Percentiles rank a stretch among this genome's conserved stretches.
Evolutionary conservation across 1,140 invertebrate genomes (phyloP).

Genomic region (Drepana arcuata): DNA sequence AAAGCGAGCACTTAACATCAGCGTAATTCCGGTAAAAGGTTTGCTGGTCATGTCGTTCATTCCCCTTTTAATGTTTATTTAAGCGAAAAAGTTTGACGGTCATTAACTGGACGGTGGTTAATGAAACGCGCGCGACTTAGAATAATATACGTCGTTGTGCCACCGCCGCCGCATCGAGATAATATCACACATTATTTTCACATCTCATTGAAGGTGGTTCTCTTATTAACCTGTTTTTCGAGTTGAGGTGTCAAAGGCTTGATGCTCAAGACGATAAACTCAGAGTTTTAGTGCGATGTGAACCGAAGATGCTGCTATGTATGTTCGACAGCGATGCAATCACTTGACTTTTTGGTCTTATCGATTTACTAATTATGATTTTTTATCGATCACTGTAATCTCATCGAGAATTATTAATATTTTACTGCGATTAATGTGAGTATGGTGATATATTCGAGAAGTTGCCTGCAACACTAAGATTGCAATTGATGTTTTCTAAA

Average conservation of each 20-base stretch:
- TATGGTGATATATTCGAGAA: too few relatives aligned
- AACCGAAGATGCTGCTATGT: too few relatives aligned
- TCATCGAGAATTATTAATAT: too few relatives aligned
- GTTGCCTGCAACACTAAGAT: too few relatives aligned
- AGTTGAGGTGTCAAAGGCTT: slow-evolving; percentile 29
- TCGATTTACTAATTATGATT: slow-evolving; percentile 13
- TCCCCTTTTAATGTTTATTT: slow-evolving; percentile 60
- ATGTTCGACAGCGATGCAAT: slow-evolving; percentile 5
- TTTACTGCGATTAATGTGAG: too few relatives aligned
- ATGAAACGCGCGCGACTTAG: slow-evolving; percentile 46
- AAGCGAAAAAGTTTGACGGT: slow-evolving; percentile 53
- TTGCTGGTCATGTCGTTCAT: slow-evolving; percentile 30
- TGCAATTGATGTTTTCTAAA: too few relatives aligned
- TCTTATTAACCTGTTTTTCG: slow-evolving; percentile 37
- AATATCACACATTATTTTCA: slow-evolving; percentile 46
- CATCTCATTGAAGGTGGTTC: slow-evolving; percentile 32
- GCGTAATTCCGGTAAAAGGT: slow-evolving; percentile 59
- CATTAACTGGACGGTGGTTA: slow-evolving; percentile 40
- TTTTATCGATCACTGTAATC: slow-evolving; percentile 3
- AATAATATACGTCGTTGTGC: slow-evolving; percentile 21
- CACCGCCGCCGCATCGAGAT: slow-evolving; percentile 19
- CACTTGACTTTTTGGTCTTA: slow-evolving; percentile 6
- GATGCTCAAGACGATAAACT: slow-evolving; percentile 33
- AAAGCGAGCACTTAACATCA: slow-evolving; percentile 44
- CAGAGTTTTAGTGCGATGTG: slow-evolving; percentile 24